Evolutionary conservation across 2,113 vertebrate genomes (phyloP).

Genomic region (Syrmaticus mikado): DNA sequence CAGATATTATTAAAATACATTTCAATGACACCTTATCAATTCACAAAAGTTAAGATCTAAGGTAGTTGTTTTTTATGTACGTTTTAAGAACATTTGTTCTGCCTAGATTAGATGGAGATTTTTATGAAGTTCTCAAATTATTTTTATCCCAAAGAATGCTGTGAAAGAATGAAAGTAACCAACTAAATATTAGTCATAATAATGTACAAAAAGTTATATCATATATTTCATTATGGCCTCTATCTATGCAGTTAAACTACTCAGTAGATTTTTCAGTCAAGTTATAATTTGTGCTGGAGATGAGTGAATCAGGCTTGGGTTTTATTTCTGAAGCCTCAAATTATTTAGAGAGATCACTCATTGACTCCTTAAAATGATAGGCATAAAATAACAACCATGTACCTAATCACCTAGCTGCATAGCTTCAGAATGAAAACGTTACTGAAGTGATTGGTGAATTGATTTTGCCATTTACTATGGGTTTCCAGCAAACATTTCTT

Average conservation of each 20-base stretch:
- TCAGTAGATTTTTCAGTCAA: not conserved
- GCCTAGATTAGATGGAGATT: not conserved
- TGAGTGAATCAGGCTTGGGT: not conserved
- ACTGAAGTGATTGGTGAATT: conserved; percentile 74
- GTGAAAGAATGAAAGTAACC: not conserved
- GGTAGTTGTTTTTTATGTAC: not conserved
- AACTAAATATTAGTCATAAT: not conserved
- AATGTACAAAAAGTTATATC: not conserved
- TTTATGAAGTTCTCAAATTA: not conserved
- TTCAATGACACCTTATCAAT: not conserved
- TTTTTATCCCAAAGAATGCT: not conserved
- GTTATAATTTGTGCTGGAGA: not conserved
- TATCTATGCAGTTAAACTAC: not conserved
- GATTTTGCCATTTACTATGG: conserved; percentile 77
- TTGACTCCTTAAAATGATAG: conserved; percentile 63
- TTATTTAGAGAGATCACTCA: not conserved
- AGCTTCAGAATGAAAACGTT: conserved; percentile 67
- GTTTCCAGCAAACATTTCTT: conserved; percentile 77
- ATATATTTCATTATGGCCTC: not conserved
- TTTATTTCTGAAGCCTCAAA: not conserved
- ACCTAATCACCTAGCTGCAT: conserved; percentile 66
- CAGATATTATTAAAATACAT: not conserved
- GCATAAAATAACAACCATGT: conserved; percentile 64
- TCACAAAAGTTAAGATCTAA: not conserved
- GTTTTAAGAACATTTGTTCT: not conserved